These are phyloP conservation scores for Zalophus californianus DNA, from an alignment of 2,797 vertebrate genomes.

Conservation along the genomic window DNA sequence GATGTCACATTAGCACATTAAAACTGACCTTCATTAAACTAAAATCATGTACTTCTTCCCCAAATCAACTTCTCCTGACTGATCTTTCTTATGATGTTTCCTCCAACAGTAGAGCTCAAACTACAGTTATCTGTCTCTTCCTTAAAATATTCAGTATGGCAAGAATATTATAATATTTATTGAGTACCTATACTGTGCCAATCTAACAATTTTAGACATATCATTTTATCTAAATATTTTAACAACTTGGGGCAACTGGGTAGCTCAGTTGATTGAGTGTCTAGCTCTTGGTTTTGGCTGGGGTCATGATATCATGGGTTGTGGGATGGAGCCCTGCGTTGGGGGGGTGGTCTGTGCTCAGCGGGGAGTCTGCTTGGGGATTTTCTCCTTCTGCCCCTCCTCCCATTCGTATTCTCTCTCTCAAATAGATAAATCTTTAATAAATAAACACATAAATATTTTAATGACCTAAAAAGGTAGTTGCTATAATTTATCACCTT, in stretches of 20 bases:
- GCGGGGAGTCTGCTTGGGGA: background rate
- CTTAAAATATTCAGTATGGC: slow-evolving; percentile 8
- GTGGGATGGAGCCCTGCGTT: background rate
- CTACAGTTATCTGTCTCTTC: background rate
- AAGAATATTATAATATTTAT: slow-evolving; percentile 30
- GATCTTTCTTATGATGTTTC: background rate
- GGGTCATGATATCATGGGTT: background rate
- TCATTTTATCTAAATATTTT: slow-evolving; percentile 22
- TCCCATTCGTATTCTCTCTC: background rate
- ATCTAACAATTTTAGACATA: background rate
- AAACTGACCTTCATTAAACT: background rate
- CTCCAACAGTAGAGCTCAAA: slow-evolving; percentile 27
- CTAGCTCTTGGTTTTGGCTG: background rate
- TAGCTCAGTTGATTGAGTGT: background rate
- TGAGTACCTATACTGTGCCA: background rate
- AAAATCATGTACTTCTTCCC: background rate
- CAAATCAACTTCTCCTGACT: slow-evolving; percentile 13
- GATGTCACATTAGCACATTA: background rate
- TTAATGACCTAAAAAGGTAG: background rate
- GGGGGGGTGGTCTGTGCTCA: background rate
- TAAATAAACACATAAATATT: slow-evolving; percentile 2
- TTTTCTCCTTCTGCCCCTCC: background rate
- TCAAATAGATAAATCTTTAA: background rate
- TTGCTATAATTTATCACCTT: background rate
- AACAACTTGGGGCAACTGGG: background rate